Evolutionary conservation across 2,888 invertebrate genomes (phyloP).

Genomic region (Cactoblastis cactorum): DNA sequence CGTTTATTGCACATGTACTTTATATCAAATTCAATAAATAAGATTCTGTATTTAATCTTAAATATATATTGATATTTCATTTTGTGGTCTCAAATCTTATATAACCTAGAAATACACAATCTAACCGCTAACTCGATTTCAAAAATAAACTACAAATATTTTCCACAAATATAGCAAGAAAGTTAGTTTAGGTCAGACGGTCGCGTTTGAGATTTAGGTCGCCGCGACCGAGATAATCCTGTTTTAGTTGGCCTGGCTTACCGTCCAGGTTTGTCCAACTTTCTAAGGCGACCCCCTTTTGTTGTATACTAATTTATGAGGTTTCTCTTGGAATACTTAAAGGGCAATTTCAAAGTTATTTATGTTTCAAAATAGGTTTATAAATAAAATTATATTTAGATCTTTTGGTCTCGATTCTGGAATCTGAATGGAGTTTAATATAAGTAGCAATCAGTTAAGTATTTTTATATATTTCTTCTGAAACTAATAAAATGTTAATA

Average conservation of each 20-base stretch:
- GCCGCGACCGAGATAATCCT: slow-evolving; percentile 17
- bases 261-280: slow-evolving; percentile 16
- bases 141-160: slow-evolving; percentile 1
- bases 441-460: no score
- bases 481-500: no score
- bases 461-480: no score
- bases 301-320: neutral
- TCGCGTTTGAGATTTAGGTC: slow-evolving; percentile 7
- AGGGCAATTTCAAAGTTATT: neutral
- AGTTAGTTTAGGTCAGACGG: slow-evolving; percentile 9
- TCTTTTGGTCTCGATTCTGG: no score
- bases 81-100: no score
- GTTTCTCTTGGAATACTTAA: neutral
- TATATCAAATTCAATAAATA: no score
- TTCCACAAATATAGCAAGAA: slow-evolving; percentile 1
- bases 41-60: neutral
- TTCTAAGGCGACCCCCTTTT: slow-evolving; percentile 10
- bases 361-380: neutral
- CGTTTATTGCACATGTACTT: no score
- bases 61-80: neutral
- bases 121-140: neutral
- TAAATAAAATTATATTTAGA: neutral
- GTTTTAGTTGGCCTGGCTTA: slow-evolving; percentile 6
- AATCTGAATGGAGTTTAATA: no score
- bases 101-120: no score